phyloP scores from a whole-genome alignment of 2,888 invertebrate species.

The Rhagonycha fulva region DNA sequence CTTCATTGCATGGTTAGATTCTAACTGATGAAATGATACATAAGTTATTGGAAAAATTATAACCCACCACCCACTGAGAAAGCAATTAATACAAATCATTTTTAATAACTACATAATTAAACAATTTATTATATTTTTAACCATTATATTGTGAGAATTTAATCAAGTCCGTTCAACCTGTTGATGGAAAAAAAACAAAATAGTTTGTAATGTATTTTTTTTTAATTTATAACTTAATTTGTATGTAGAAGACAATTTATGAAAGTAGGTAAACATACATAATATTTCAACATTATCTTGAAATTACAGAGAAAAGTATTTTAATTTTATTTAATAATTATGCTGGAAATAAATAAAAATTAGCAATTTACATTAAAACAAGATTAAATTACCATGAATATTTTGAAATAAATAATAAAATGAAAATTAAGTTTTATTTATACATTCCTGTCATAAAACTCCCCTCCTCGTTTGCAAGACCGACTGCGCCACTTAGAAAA shows the following conservation, averaged over 20 bases:
- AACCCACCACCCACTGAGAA: constrained; percentile 21
- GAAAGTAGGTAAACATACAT: not conserved
- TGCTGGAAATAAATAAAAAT: not conserved
- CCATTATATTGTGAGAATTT: not conserved
- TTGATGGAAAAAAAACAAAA: not conserved
- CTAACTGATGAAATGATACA: constrained; percentile 28
- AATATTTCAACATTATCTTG: not conserved
- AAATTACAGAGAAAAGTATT: not conserved
- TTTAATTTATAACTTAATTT: not conserved
- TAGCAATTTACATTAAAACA: not conserved
- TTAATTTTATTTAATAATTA: not conserved
- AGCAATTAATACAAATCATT: constrained; percentile 18
- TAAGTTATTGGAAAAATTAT: constrained; percentile 25
- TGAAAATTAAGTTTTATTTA: not conserved
- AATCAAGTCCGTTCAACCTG: not conserved
- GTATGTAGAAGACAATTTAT: not conserved
- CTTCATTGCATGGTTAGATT: constrained; percentile 39
- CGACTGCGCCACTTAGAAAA: not conserved
- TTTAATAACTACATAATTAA: not conserved
- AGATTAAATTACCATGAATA: not conserved
- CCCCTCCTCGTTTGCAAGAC: not conserved
- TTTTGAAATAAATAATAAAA: not conserved
- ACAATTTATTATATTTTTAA: not conserved
- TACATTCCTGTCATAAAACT: not conserved
- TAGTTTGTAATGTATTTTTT: not conserved